phyloP scores from a whole-genome alignment of 2,113 vertebrate species.

The Dasypus novemcinctus region DNA sequence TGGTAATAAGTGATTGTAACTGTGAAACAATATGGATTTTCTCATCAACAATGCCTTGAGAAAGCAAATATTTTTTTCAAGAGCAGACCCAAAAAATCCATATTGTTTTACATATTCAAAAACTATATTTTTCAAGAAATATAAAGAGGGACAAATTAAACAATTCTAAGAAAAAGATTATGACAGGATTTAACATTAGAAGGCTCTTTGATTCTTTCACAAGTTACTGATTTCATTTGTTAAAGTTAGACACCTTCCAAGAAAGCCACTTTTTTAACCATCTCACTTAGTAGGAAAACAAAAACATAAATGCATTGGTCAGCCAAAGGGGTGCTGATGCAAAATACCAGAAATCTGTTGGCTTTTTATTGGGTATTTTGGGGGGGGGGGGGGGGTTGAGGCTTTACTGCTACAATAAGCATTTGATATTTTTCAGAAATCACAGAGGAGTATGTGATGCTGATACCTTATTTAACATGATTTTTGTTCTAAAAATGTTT shows the following conservation, averaged over 20 bases:
- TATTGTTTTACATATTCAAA: not conserved
- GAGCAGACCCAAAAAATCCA: not conserved
- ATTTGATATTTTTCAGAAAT: not conserved
- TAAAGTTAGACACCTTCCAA: not conserved
- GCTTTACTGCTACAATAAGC: too few species aligned
- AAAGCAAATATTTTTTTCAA: constrained; percentile 1
- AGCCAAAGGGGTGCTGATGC: too few species aligned
- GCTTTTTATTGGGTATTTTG: too few species aligned
- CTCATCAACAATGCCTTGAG: not conserved
- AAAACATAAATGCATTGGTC: not conserved
- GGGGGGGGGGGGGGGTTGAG: too few species aligned
- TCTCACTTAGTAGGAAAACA: not conserved
- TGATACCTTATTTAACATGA: not conserved
- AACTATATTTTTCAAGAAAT: not conserved
- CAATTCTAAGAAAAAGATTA: not conserved
- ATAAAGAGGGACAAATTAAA: not conserved
- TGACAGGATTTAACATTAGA: not conserved
- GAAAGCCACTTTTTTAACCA: not conserved
- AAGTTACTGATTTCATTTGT: not conserved
- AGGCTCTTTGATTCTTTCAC: not conserved
- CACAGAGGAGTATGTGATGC: not conserved
- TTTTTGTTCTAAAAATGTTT: not conserved
- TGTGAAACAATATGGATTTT: not conserved
- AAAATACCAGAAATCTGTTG: too few species aligned
- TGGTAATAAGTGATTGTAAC: not conserved